Percentiles rank a stretch among this genome's conserved stretches.
phyloP scores from a whole-genome alignment of 2,888 invertebrate species.

The Ditula angustiorana region DNA sequence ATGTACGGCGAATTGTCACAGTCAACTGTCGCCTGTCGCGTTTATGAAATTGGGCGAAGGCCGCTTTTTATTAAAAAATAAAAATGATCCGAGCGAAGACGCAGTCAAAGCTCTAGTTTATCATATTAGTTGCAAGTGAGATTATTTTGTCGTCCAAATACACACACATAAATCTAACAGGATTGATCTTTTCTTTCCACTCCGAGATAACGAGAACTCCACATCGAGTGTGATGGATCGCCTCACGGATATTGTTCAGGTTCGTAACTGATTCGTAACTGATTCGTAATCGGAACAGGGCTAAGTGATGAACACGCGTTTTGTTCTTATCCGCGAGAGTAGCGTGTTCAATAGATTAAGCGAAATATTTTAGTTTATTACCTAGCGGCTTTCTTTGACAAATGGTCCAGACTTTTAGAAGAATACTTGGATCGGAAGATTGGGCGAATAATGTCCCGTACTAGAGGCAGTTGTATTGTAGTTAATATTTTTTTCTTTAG shows the following conservation, averaged over 20 bases:
- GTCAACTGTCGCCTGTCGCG: too few relatives aligned
- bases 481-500: too few relatives aligned
- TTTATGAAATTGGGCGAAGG: too few relatives aligned
- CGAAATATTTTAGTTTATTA: not conserved
- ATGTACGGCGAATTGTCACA: too few relatives aligned
- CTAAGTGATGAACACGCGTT: slow-evolving; percentile 19
- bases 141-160: slow-evolving; percentile 5
- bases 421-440: too few relatives aligned
- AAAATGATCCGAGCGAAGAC: not conserved
- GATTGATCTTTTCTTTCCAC: slow-evolving; percentile 23
- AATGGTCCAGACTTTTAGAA: too few relatives aligned
- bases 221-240: slow-evolving; percentile 38
- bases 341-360: slow-evolving; percentile 4
- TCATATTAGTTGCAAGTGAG: too few relatives aligned
- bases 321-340: slow-evolving; percentile 13
- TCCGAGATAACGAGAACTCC: slow-evolving; percentile 37
- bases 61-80: not conserved
- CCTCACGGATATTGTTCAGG: not conserved
- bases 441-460: too few relatives aligned
- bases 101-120: too few relatives aligned
- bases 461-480: too few relatives aligned
- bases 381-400: too few relatives aligned
- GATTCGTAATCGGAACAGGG: slow-evolving; percentile 15
- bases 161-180: slow-evolving; percentile 17
- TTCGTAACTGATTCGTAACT: slow-evolving; percentile 12